Evolutionary conservation across 1,140 invertebrate genomes (phyloP), one percentile per base, ranked within the genome.

Genomic region (Penaeus japonicus): DNA sequence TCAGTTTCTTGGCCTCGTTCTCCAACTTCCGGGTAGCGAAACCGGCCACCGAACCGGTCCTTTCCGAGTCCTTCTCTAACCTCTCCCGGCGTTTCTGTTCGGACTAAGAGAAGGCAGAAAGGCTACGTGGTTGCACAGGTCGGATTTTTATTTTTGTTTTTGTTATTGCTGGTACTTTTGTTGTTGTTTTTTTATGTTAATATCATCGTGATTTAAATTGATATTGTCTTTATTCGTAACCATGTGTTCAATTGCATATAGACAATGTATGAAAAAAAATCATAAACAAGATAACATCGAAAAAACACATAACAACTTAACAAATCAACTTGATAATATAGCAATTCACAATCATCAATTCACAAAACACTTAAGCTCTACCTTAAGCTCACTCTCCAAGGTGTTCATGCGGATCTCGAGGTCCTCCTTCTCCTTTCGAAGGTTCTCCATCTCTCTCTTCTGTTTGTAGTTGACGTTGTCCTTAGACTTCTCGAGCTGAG

Each of bases 21-120:
- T 96, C 95, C 91, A 94, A 94, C 89, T 94, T 94, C 91, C 94
- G 94, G n/a, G 93, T 91, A 91, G 95, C 94, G 91, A 94, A 94
- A 7, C 47, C 47, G 15, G 15, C 47, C 10, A 12, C 47, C 15
- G 47, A 47, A 1, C 47, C 5, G 73, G 95, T 94, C 62, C 94
- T 93, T 77, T n/a, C 53, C 0, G 79, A 47, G 27, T 94, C 94
- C 24, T 92, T 91, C 91, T 95, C 95, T 91, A 95, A 92, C 78
- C 94, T 92, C 84, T 95, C 95, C 70, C 94, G 84, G 91, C 94
- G 94, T 91, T 95, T 95, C 84, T 93, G 93, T 91, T 96, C 95
- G 85, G 94, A 94, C 94, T 95, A 85, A 75, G 90, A 91, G 62
- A 20, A 32, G 7, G 39, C 22, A 39, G 20, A 32, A 79, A 32